Evolutionary conservation across 2,888 invertebrate species (phyloP), one percentile per base, ranked within the genome.

Genomic region (Mystacides longicornis): DNA sequence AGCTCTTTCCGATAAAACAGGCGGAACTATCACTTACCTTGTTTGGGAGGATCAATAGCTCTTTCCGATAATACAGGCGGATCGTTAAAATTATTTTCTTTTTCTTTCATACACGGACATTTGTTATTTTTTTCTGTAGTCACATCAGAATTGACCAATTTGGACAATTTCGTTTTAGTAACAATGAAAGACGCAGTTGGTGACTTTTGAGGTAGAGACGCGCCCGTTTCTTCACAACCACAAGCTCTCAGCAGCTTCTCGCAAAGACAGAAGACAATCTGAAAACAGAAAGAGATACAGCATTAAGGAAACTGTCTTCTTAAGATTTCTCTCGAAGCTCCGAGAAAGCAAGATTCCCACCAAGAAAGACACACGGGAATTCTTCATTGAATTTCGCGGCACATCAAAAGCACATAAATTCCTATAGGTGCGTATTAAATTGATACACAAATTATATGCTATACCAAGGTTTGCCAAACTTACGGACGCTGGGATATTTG

Each of bases 211-310:
- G 79, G 79, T 67, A 80, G 78, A 43, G 79, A 64, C 1, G 78
- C 79, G 1, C 70, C 72, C 63, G 78, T 77, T n/a, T 76, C 75
- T 54, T 79, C 77, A 64, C 84, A 82, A 1, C 83, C 82, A 63
- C 85, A 83, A 2, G 89, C 71, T 65, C 83, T 81, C 18, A 90
- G 77, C 23, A 91, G 80, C 42, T 89, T 78, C 68, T 90, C 89
- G 66, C 89, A 89, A 54, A 89, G 77, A 60, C 82, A 77, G 71
- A 86, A 88, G n/a, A 90, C 71, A 63, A 90, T 81, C 89, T 89
- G 71, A 11, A 71, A 63, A 21, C n/a, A n/a, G n/a, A n/a, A n/a
- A n/a, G n/a, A n/a, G n/a, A n/a, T n/a, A n/a, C n/a, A n/a, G n/a
- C n/a, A n/a, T n/a, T n/a, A n/a, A n/a, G n/a, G n/a, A n/a, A n/a